Percentiles rank a stretch among this genome's conserved stretches.
Conservation (phyloP, 2,797 vertebrate species). For the Spheniscus humboldti region DNA sequence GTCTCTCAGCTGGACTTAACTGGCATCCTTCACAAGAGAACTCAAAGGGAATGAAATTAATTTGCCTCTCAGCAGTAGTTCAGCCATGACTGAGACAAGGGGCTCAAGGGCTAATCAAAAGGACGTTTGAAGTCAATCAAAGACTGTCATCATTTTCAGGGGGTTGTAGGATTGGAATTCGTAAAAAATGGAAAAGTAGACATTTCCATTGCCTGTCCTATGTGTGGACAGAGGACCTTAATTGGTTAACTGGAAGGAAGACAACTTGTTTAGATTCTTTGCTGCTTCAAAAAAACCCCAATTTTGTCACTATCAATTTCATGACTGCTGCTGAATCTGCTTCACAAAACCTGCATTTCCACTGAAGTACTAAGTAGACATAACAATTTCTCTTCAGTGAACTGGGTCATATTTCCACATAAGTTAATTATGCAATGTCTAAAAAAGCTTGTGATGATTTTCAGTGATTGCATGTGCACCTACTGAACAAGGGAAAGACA, state of each 20-base stretch:
- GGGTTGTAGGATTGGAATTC: neutral
- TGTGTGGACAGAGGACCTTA: neutral
- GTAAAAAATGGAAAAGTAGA: neutral
- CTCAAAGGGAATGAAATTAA: neutral
- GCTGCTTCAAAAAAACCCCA: neutral
- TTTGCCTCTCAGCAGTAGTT: neutral
- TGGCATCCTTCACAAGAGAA: neutral
- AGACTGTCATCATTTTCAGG: neutral
- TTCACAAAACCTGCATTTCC: neutral
- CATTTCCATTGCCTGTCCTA: neutral
- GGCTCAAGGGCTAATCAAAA: neutral
- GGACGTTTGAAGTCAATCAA: neutral
- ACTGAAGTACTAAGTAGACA: neutral
- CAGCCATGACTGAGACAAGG: neutral
- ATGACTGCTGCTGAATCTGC: neutral
- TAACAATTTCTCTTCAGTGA: neutral
- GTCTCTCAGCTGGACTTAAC: neutral
- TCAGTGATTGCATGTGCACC: neutral
- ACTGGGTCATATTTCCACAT: neutral
- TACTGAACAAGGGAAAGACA: neutral
- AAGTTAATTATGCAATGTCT: neutral
- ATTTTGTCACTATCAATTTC: neutral
- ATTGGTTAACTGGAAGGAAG: neutral
- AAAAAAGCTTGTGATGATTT: neutral
- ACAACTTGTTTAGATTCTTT: neutral